These are phyloP conservation scores for Dryoscopus gambensis DNA, from an alignment of 2,113 vertebrate genomes.

Conservation along the genomic window DNA sequence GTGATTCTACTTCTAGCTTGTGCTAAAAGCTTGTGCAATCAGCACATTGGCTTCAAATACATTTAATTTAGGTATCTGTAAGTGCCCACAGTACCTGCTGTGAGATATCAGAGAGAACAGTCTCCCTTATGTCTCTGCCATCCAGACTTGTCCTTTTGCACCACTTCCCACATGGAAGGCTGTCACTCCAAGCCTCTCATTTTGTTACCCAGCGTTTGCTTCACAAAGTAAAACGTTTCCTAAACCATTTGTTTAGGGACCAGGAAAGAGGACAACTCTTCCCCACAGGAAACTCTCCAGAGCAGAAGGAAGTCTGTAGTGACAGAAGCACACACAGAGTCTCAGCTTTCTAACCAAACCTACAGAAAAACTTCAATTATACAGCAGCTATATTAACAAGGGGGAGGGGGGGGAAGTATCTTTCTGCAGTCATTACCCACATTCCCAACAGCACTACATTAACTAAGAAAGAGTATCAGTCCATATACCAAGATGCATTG, in stretches of 20 bases:
- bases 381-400: neutral
- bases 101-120: neutral
- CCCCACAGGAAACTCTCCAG: neutral
- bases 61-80: neutral
- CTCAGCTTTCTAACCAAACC: neutral
- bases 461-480: neutral
- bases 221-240: neutral
- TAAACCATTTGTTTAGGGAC: neutral
- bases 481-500: neutral
- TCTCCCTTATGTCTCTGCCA: neutral
- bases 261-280: neutral
- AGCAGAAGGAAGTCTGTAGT: neutral
- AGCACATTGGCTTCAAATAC: neutral
- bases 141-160: neutral
- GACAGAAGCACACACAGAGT: neutral
- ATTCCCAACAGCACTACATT: neutral
- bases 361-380: neutral
- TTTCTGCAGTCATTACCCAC: neutral
- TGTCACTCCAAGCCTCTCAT: neutral
- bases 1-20: neutral
- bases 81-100: neutral
- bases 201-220: neutral
- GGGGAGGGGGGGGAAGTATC: neutral
- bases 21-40: too few relatives aligned
- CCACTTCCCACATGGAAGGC: neutral